phyloP scores from a whole-genome alignment of 1,140 invertebrate species.

The Gonioctena quinquepunctata region DNA sequence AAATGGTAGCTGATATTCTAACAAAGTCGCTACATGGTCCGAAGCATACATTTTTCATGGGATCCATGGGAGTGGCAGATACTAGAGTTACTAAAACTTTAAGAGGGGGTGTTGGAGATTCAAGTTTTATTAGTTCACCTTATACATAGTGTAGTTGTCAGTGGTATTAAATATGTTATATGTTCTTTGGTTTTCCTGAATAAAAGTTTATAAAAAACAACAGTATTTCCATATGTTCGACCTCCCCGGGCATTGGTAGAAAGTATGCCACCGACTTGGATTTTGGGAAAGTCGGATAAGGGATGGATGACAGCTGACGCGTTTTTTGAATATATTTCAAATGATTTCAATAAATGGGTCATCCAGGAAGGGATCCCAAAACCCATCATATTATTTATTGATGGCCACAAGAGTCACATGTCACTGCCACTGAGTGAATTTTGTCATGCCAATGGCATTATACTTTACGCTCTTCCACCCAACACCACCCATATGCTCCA shows the following conservation, averaged over 20 bases:
- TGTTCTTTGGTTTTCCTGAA: no score
- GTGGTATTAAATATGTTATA: no score
- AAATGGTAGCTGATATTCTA: no score
- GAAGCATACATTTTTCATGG: no score
- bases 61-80: no score
- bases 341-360: slow-evolving; percentile 26
- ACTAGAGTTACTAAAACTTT: no score
- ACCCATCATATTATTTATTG: slow-evolving; percentile 42
- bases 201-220: no score
- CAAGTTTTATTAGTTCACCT: no score
- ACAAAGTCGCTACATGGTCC: no score
- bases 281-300: slow-evolving; percentile 34
- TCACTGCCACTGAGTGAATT: slow-evolving; percentile 48
- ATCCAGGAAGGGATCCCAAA: slow-evolving; percentile 23
- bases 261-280: slow-evolving; percentile 34
- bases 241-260: slow-evolving; percentile 30
- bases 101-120: no score
- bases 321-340: slow-evolving; percentile 32
- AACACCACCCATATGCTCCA: slow-evolving; percentile 37
- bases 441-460: slow-evolving; percentile 49
- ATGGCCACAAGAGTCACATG: slow-evolving; percentile 17
- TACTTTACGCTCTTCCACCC: slow-evolving; percentile 51
- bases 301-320: slow-evolving; percentile 37
- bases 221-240: slow-evolving; percentile 40
- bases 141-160: no score